phyloP scores from a whole-genome alignment of 2,888 invertebrate genomes.

The Hedya salicella region DNA sequence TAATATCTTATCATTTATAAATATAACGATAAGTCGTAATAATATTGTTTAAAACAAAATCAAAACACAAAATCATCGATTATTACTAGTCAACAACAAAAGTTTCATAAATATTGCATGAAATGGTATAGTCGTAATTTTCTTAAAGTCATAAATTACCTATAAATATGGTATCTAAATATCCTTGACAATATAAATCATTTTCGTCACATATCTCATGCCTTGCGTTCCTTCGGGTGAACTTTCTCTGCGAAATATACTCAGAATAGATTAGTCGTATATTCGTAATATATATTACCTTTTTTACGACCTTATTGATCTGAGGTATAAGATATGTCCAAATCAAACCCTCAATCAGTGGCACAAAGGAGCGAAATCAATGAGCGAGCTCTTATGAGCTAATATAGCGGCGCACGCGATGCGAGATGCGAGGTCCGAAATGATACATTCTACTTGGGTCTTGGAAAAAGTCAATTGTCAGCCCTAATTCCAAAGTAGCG shows the following conservation, averaged over 20 bases:
- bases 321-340: constrained; percentile 9
- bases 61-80: too few relatives aligned
- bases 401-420: constrained; percentile 70
- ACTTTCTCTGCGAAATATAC: neutral
- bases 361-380: constrained; percentile 63
- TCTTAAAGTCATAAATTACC: neutral
- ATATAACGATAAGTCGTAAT: too few relatives aligned
- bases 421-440: constrained; percentile 51
- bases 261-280: constrained; percentile 5
- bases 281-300: neutral
- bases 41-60: too few relatives aligned
- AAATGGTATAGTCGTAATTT: too few relatives aligned
- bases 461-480: neutral
- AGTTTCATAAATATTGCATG: too few relatives aligned
- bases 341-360: constrained; percentile 56
- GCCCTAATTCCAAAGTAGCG: neutral
- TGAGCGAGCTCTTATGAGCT: constrained; percentile 66
- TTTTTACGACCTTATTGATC: neutral
- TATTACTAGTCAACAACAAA: too few relatives aligned
- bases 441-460: constrained; percentile 35
- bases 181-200: constrained; percentile 1
- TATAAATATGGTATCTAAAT: neutral
- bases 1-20: too few relatives aligned
- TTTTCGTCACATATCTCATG: constrained; percentile 26
- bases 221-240: constrained; percentile 15